Conservation (phyloP, 2,113 vertebrate species). For the Hepsetus odoe region DNA sequence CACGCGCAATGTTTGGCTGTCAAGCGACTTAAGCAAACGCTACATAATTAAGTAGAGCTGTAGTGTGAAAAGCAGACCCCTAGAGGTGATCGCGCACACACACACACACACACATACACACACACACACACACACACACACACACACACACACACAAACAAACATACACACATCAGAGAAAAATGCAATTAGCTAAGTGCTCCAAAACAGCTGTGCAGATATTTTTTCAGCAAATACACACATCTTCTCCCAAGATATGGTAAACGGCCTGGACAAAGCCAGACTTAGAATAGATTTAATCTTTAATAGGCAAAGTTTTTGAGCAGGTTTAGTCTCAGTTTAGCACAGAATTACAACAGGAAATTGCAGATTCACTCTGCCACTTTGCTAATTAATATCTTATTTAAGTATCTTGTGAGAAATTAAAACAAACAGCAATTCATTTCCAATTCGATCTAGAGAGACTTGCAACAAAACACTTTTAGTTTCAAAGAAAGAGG, state of each 20-base stretch:
- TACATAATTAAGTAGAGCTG: constrained; percentile 54
- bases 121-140: too few species aligned
- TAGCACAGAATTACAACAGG: constrained; percentile 27
- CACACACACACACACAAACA: too few species aligned
- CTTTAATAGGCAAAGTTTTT: too few species aligned
- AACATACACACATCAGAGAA: constrained; percentile 52
- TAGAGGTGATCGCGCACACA: constrained; percentile 39
- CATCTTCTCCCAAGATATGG: constrained; percentile 66
- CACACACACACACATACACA: constrained; percentile 26
- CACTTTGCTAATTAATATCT: constrained; percentile 9
- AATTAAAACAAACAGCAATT: too few species aligned
- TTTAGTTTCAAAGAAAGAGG: neutral
- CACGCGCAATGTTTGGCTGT: constrained; percentile 61
- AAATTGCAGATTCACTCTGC: constrained; percentile 1
- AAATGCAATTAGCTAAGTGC: constrained; percentile 69
- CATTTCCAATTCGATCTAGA: too few species aligned
- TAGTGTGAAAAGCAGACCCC: constrained; percentile 12
- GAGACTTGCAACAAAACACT: neutral
- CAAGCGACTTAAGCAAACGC: constrained; percentile 54
- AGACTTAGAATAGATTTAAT: too few species aligned
- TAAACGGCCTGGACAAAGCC: constrained; percentile 69
- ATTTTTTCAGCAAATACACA: constrained; percentile 76
- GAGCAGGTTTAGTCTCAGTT: neutral
- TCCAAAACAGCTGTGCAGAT: constrained; percentile 72
- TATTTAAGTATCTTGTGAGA: too few species aligned